Evolutionary conservation across 2,888 invertebrate species (phyloP), one percentile per base, ranked within the genome.

Genomic region (Tetragnatha montana): DNA sequence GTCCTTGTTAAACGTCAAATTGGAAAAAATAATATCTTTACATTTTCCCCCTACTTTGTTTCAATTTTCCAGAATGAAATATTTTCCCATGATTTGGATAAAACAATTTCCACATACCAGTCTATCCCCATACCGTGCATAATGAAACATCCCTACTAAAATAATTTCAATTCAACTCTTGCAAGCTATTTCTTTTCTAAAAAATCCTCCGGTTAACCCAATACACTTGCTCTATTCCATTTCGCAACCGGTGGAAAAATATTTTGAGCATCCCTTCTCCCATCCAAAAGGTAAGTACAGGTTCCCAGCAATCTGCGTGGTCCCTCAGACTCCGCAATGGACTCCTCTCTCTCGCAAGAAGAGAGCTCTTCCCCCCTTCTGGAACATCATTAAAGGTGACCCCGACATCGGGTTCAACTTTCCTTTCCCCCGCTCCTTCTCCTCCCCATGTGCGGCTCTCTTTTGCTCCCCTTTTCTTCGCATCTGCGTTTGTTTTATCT

Each of bases 361-460:
- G 74, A 83, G 73, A 74, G 81, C 75, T 71, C 71, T 71, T 71
- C 50, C 81, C 86, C 84, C 75, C 81, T 81, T 70, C 75, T 70
- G 60, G 85, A 81, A 86, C 81, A 89, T 89, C 89, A 89, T 89
- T 89, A 89, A 89, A 89, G 86, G 89, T 85, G 85, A 86, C 85
- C 89, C 89, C 81, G 70, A 75, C 75, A 75, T 17, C 17, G 85
- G 80, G 89, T 85, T 89, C 85, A 85, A 86, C 81, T 81, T 86
- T 86, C 85, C 81, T 78, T 73, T n/a, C 75, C 74, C 71, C 69
- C 73, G 75, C 88, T 74, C 71, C 60, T 60, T 35, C 81, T 78
- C 78, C 51, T 51, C n/a, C 69, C 8, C 21, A 14, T 71, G 79
- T 68, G 78, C 50, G 51, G 74, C 73, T 79, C 71, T 80, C 76